Evolutionary conservation across 2,113 vertebrate species (phyloP).

Genomic region (Pseudolaguvia tuberculata): DNA sequence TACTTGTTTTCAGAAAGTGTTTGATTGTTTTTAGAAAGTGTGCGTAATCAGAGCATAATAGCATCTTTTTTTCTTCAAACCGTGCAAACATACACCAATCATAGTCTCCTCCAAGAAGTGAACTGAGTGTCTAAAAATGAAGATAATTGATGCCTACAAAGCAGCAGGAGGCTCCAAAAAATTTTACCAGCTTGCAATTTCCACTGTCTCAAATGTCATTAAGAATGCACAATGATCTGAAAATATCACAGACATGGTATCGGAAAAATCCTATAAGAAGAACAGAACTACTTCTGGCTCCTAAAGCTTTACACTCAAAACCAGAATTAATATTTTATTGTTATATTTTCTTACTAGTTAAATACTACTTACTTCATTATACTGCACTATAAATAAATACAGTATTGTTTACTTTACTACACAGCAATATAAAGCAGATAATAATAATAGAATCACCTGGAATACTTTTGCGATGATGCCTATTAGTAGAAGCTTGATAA

Average conservation of each 20-base stretch:
- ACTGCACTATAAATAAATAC: too few species aligned
- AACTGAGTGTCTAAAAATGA: background rate
- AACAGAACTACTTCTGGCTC: background rate
- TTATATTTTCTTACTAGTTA: too few species aligned
- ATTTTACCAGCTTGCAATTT: background rate
- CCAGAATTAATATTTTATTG: background rate
- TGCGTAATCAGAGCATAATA: background rate
- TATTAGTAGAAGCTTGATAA: background rate
- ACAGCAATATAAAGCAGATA: too few species aligned
- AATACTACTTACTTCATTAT: too few species aligned
- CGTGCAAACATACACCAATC: background rate
- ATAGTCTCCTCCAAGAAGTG: background rate
- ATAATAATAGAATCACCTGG: too few species aligned
- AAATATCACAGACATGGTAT: background rate
- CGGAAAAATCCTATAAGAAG: background rate
- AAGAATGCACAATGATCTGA: background rate
- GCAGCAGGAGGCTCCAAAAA: background rate
- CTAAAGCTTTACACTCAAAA: background rate
- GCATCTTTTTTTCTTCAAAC: background rate
- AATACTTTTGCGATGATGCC: background rate
- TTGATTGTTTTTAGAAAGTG: background rate
- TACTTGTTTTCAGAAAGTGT: background rate
- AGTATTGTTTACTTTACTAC: too few species aligned
- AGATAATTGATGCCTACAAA: background rate
- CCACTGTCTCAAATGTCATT: slow-evolving; percentile 1